phyloP scores from a whole-genome alignment of 2,888 invertebrate species.

The Caenorhabditis auriculariae region DNA sequence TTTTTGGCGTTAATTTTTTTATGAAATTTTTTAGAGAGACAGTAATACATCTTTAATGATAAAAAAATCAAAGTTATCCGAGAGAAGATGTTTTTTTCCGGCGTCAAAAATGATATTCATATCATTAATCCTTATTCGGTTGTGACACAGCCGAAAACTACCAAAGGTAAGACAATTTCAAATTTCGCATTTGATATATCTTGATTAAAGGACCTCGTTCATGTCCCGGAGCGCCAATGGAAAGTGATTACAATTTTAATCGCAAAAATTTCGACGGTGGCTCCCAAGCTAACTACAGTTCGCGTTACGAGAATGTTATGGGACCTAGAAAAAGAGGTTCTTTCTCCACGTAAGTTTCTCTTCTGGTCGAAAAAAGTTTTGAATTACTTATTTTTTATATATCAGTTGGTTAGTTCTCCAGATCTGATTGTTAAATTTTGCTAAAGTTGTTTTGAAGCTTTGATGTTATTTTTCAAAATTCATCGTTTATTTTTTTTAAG shows the following conservation, averaged over 20 bases:
- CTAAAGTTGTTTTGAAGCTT: no score
- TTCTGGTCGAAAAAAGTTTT: no score
- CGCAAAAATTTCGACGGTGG: constrained; percentile 7
- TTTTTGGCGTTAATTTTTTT: background rate
- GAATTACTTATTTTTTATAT: no score
- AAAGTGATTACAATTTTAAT: background rate
- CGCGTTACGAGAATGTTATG: constrained; percentile 14
- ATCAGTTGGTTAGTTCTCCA: no score
- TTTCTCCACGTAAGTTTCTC: constrained; percentile 15
- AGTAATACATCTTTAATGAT: constrained; percentile 7
- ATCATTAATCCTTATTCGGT: constrained; percentile 41
- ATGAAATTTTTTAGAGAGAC: constrained; percentile 4
- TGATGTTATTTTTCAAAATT: no score
- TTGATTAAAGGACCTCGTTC: constrained; percentile 30
- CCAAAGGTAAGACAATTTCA: constrained; percentile 13
- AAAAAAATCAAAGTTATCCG: constrained; percentile 12
- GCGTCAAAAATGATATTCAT: constrained; percentile 15
- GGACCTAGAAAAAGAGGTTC: constrained; percentile 9
- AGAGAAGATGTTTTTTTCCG: constrained; percentile 14
- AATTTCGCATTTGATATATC: background rate
- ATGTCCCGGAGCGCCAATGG: constrained; percentile 40
- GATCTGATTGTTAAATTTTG: no score
- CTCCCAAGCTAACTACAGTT: background rate
- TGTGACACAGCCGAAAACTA: constrained; percentile 33
- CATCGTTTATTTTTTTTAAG: no score